Percentiles rank a stretch among this genome's conserved stretches.
Evolutionary conservation across 2,888 invertebrate species (phyloP).

Genomic region (Tethea ocularis): DNA sequence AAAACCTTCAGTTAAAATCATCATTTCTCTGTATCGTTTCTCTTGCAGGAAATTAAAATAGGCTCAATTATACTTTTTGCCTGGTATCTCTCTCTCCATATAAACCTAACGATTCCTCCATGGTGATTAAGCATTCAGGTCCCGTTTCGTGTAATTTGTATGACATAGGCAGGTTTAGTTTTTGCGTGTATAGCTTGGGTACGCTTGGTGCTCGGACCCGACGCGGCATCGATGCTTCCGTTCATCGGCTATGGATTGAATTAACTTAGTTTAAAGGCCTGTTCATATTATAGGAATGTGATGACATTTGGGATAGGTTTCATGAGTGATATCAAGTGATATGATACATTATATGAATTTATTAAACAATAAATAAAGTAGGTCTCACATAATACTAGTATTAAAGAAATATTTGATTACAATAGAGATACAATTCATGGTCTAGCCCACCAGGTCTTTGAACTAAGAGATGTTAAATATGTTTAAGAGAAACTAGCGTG

Average conservation of each 20-base stretch:
- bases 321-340: not conserved
- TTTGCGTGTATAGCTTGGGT: slow-evolving; percentile 18
- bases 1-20: too few relatives aligned
- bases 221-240: not conserved
- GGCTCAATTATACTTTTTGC: not conserved
- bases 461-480: too few relatives aligned
- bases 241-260: slow-evolving; percentile 6
- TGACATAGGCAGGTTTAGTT: slow-evolving; percentile 26
- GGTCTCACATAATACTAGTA: too few relatives aligned
- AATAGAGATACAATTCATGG: too few relatives aligned
- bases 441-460: not conserved
- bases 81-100: slow-evolving; percentile 14
- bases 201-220: not conserved
- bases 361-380: too few relatives aligned
- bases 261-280: slow-evolving; percentile 1
- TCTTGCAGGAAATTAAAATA: not conserved
- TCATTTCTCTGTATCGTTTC: too few relatives aligned
- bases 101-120: slow-evolving; percentile 19
- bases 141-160: slow-evolving; percentile 24
- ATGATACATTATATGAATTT: too few relatives aligned
- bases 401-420: too few relatives aligned
- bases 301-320: not conserved
- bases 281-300: not conserved
- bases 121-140: slow-evolving; percentile 23
- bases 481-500: too few relatives aligned